Conservation (phyloP, 2,113 vertebrate species). For the Pongo abelii region DNA sequence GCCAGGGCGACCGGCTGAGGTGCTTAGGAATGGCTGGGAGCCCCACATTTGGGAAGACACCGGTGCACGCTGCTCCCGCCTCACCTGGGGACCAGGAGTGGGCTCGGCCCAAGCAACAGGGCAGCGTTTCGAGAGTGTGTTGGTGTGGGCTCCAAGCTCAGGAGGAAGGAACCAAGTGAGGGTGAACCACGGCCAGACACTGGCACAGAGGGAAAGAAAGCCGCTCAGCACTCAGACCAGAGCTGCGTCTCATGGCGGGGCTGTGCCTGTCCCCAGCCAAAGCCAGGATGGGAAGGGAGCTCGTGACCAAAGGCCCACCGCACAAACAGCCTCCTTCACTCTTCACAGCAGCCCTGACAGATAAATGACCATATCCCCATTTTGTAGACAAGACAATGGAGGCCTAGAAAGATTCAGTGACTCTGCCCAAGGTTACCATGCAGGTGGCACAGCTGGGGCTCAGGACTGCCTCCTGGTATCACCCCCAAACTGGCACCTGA, state of each 20-base stretch:
- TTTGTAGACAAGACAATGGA: neutral
- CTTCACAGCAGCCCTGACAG: neutral
- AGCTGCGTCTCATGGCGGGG: neutral
- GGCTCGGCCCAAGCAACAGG: neutral
- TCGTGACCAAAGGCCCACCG: neutral
- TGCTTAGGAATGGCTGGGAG: neutral
- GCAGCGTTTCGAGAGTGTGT: neutral
- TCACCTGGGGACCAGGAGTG: neutral
- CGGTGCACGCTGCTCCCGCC: accelerated
- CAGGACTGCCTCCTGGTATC: neutral
- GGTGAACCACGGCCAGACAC: neutral
- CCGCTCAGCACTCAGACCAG: neutral
- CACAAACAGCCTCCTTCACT: neutral
- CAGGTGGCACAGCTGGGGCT: neutral
- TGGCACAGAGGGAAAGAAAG: neutral
- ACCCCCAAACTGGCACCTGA: neutral
- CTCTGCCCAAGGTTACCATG: neutral
- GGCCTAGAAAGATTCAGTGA: neutral
- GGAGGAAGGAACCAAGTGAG: no score
- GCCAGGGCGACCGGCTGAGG: neutral
- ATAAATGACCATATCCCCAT: neutral
- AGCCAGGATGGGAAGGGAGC: neutral
- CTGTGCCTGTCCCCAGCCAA: neutral
- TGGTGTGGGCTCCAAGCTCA: neutral
- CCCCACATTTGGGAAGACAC: neutral